These are phyloP conservation scores for Chitala chitala DNA, from an alignment of 2,113 vertebrate genomes.

Conservation along the genomic window DNA sequence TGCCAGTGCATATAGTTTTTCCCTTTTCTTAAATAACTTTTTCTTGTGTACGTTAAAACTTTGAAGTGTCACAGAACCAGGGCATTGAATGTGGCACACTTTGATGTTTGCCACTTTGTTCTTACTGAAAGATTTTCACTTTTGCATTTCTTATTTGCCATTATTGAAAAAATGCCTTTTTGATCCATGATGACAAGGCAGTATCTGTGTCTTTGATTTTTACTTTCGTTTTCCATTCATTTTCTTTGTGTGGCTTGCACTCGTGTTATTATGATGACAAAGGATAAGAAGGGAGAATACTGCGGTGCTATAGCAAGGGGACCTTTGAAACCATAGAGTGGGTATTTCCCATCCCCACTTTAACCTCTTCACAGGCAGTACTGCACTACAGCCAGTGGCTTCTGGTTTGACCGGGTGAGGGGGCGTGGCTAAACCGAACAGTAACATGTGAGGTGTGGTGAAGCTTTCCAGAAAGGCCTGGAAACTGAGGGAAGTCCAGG, in stretches of 20 bases:
- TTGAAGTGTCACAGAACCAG: no score
- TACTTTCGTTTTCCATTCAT: background rate
- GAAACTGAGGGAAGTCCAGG: background rate
- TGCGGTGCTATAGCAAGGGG: background rate
- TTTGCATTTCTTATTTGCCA: background rate
- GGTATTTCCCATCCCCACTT: conserved; percentile 30
- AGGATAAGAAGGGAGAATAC: conserved; percentile 5
- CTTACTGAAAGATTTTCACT: background rate
- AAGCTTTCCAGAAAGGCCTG: conserved; percentile 11
- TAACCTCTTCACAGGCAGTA: conserved; percentile 29
- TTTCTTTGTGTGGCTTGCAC: background rate
- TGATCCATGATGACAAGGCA: conserved; percentile 1
- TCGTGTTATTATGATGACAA: background rate
- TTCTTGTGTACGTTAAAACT: background rate
- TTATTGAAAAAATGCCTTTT: background rate
- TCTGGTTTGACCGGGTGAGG: conserved; percentile 32
- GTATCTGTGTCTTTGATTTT: background rate
- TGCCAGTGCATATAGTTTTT: background rate
- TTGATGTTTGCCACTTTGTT: background rate
- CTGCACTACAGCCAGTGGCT: conserved; percentile 17
- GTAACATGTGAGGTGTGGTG: conserved; percentile 14
- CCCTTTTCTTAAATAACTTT: background rate
- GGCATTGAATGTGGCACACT: background rate
- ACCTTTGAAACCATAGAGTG: no score
- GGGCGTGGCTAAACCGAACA: conserved; percentile 25